Evolutionary conservation across 1,140 invertebrate genomes (phyloP), one percentile per base, ranked within the genome.

Genomic region (Bombus vancouverensis): DNA sequence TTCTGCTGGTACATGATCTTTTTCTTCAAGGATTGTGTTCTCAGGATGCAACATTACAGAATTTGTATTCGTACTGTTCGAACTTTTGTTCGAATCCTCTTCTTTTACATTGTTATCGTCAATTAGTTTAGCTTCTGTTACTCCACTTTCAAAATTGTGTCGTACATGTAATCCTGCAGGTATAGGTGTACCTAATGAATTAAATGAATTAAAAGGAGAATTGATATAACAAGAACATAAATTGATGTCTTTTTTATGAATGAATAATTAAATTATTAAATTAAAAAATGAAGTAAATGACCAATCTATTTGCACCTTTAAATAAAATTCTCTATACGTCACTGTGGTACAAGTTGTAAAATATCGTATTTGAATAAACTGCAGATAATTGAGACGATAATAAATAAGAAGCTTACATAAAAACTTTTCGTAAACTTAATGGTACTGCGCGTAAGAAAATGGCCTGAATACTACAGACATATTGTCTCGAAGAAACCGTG

Each of bases 81-180:
- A 88, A 77, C 93, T 94, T 71, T 95, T 92, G 81, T 94, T 91
- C 9, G 91, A 85, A 65, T 89, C 88, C 72, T 93, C 87, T 77
- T 95, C 92, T 3, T 95, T 80, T 62, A 93, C 82, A 22, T 94
- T 91, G 59, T 95, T 92, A 3, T 95, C 92, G 53, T 97, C 96
- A 87, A 97, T 92, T 68, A 98, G 92, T 94, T 98, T 98, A 1
- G 97, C 97, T 93, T 98, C 97, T 74, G 96, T 97, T 81, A 96
- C 89, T 22, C 97, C 97, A 42, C 97, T 98, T 92, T 97, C 90
- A 28, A 98, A 94, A 95, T 98, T 97, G 79, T 98, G 95, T 65
- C 97, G 94, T 8, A 98, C 95, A 94, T 98, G 97, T 3, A 98
- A 92, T 10, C 97, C 97, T 80, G 95, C 92, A 13, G 97, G 97